phyloP scores from a whole-genome alignment of 2,113 vertebrate species.

The Gopherus evgoodei region DNA sequence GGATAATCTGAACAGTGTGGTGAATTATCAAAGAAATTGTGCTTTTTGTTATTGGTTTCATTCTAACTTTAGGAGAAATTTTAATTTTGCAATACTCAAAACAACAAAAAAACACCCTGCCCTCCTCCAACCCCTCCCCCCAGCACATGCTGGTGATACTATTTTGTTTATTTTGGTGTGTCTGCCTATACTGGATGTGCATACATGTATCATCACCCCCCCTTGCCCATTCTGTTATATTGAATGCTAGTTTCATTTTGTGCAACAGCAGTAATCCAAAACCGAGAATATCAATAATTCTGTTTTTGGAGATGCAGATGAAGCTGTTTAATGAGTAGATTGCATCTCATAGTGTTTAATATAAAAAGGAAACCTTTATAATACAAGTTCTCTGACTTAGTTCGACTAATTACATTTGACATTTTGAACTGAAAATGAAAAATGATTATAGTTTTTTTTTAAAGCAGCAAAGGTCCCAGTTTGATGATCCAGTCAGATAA shows the following conservation, averaged over 20 bases:
- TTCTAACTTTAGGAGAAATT: not conserved
- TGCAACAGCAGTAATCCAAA: not conserved
- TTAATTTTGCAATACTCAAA: not conserved
- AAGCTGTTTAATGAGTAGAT: not conserved
- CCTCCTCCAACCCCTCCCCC: too few relatives aligned
- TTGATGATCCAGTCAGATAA: conserved; percentile 16
- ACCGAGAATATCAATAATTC: fast-evolving
- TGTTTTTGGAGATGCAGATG: not conserved
- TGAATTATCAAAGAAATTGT: not conserved
- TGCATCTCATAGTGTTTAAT: conserved; percentile 15
- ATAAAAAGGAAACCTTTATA: not conserved
- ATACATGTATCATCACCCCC: not conserved
- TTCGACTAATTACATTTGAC: not conserved
- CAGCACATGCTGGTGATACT: not conserved
- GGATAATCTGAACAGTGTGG: not conserved
- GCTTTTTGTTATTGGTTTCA: not conserved
- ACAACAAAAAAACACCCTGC: not conserved
- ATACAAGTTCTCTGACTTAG: conserved; percentile 15
- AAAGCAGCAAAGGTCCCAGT: conserved; percentile 55
- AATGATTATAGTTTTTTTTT: not conserved
- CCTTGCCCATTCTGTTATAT: not conserved
- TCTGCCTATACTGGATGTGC: not conserved
- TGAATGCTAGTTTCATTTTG: not conserved
- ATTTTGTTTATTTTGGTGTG: not conserved
- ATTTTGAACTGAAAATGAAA: conserved; percentile 28